Evolutionary conservation across 1,140 invertebrate genomes (phyloP), one percentile per base, ranked within the genome.

Genomic region (Rhagoletis zephyria): DNA sequence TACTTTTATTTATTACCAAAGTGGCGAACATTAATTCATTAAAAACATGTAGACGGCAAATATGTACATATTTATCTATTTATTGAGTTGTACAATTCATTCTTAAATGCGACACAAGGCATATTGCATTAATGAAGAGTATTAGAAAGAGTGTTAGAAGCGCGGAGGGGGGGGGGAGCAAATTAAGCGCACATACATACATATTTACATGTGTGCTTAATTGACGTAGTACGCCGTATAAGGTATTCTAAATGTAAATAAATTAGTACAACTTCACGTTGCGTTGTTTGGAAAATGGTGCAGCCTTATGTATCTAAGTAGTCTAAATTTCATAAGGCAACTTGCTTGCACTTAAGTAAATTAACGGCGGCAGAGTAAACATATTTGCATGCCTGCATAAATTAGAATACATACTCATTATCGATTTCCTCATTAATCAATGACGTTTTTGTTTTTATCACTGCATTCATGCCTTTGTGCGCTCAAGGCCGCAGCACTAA

Each of bases 341-440:
- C 5, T 56, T 56, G 51, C 51, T 56, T 10, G 51, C 61, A 14
- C 61, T 63, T 63, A 63, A 3, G 61, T n/a, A 63, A 63, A 63
- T 63, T 12, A 63, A n/a, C 61, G 10, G 59, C 59, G 59, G 16
- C 61, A 63, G 16, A 63, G 16, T 63, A 16, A 4, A 63, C 61
- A 63, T 63, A 14, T 74, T 74, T 45, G 10, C 30, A 70, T 70
- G 40, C 42, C 42, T 1, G 3, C 40, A 74, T 67, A 67, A 74
- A 48, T 45, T 45, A 42, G 45, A 48, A 74, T 30, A 30, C 30
- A 30, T 30, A 0, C 30, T 30, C 30, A 42, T 16, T 30, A 48
- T 74, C 67, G 67, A 74, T 74, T 74, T 74, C 42, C 67, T 74
- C 67, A 48, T 74, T 74, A 48, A 74, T 16, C 40, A 74, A 74